Percentiles rank a stretch among this genome's conserved stretches.
Evolutionary conservation across 1,140 invertebrate species (phyloP).

Genomic region (Triops cancriformis): DNA sequence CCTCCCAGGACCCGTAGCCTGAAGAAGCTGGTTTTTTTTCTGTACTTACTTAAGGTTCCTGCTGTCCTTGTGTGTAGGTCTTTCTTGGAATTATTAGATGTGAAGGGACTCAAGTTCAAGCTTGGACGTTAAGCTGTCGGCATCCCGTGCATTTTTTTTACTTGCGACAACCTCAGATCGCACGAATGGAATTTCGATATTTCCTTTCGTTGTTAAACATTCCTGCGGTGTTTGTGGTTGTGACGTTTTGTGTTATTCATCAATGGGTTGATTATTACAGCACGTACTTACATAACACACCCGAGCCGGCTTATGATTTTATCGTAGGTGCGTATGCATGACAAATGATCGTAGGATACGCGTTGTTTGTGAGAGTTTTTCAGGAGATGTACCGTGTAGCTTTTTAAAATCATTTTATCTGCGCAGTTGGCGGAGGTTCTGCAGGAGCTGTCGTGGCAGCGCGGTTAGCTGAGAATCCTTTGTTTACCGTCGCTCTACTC

Average conservation of each 20-base stretch:
- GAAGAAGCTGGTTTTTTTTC: not conserved
- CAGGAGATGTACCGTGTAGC: not conserved
- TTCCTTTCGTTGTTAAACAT: not conserved
- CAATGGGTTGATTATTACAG: not conserved
- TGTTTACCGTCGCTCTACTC: conserved; percentile 31
- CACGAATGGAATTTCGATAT: not conserved
- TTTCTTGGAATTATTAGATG: not conserved
- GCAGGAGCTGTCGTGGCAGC: conserved; percentile 57
- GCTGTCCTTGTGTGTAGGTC: not conserved
- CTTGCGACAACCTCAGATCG: not conserved
- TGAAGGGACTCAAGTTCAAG: not conserved
- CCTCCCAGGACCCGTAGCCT: not conserved
- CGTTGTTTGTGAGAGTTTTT: not conserved
- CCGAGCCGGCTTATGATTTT: conserved; percentile 11
- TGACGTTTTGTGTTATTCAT: conserved; percentile 15
- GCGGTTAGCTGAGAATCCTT: conserved; percentile 44
- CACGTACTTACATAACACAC: not conserved
- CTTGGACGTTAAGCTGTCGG: not conserved
- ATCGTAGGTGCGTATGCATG: conserved; percentile 10
- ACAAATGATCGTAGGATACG: not conserved
- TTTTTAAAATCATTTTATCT: not conserved
- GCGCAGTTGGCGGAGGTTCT: conserved; percentile 47
- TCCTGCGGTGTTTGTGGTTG: conserved; percentile 1
- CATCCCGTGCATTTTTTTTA: not conserved
- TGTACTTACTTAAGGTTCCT: not conserved